These are phyloP conservation scores for Taurulus bubalis DNA, from an alignment of 2,113 vertebrate species.

Conservation along the genomic window DNA sequence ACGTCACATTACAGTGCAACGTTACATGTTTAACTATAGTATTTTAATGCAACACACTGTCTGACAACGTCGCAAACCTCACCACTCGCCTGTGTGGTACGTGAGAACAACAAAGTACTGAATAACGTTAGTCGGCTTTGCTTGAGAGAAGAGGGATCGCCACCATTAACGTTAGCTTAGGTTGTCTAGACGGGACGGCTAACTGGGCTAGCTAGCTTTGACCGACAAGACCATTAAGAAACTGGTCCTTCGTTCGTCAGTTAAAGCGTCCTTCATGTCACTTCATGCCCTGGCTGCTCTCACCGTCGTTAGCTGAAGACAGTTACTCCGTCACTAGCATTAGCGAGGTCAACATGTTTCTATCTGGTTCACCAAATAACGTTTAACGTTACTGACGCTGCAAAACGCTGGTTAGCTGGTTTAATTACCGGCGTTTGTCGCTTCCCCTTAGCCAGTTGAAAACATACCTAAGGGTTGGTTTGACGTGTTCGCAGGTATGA, in stretches of 20 bases:
- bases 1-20: slow-evolving; percentile 35
- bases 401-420: slow-evolving; percentile 7
- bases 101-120: background rate
- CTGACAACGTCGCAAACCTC: rapidly evolving
- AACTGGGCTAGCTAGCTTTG: slow-evolving; percentile 10
- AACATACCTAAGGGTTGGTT: slow-evolving; percentile 50
- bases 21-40: too few relatives aligned
- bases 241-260: background rate
- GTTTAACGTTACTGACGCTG: background rate
- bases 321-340: slow-evolving; percentile 19
- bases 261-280: background rate
- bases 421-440: background rate
- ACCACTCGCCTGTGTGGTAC: background rate
- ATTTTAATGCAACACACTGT: background rate
- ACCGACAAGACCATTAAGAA: background rate
- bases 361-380: slow-evolving; percentile 13
- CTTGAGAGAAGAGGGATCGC: background rate
- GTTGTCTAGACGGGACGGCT: slow-evolving; percentile 9
- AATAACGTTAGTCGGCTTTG: background rate
- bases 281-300: background rate
- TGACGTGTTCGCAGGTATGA: background rate
- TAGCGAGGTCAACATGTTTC: slow-evolving; percentile 44
- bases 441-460: background rate
- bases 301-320: background rate
- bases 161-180: background rate